Evolutionary conservation across 2,113 vertebrate genomes (phyloP).

Genomic region (Brachionichthys hirsutus): DNA sequence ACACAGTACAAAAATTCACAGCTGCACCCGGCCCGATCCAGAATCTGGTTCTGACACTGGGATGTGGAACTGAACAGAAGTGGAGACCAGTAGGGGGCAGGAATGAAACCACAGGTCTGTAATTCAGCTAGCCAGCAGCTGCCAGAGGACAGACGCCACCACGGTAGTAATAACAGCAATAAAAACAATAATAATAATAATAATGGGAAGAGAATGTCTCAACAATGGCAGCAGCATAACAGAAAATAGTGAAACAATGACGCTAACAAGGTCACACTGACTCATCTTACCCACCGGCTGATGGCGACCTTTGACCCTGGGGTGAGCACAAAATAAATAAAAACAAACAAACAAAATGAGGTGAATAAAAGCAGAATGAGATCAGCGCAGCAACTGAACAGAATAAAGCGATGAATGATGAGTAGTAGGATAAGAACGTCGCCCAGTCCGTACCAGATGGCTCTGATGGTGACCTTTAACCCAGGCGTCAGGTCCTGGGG

Average conservation of each 20-base stretch:
- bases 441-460: slow-evolving; percentile 86
- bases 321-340: slow-evolving; percentile 67
- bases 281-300: slow-evolving; percentile 69
- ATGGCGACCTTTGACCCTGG: slow-evolving; percentile 69
- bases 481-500: slow-evolving; percentile 92
- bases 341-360: slow-evolving; percentile 42
- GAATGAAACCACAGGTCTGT: too few relatives aligned
- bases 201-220: background rate
- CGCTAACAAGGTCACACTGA: slow-evolving; percentile 49
- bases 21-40: too few relatives aligned
- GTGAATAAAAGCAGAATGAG: slow-evolving; percentile 60
- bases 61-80: too few relatives aligned
- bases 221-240: background rate
- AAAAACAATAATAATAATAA: too few relatives aligned
- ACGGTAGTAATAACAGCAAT: too few relatives aligned
- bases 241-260: slow-evolving; percentile 14
- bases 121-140: too few relatives aligned
- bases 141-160: too few relatives aligned
- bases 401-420: slow-evolving; percentile 45
- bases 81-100: too few relatives aligned
- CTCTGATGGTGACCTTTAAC: slow-evolving; percentile 95
- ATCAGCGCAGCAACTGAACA: slow-evolving; percentile 49
- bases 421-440: background rate
- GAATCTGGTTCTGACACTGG: too few relatives aligned
- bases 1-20: too few relatives aligned